Base-by-base conservation (phyloP, 2,113 vertebrate genomes). In the Natator depressus region DNA sequence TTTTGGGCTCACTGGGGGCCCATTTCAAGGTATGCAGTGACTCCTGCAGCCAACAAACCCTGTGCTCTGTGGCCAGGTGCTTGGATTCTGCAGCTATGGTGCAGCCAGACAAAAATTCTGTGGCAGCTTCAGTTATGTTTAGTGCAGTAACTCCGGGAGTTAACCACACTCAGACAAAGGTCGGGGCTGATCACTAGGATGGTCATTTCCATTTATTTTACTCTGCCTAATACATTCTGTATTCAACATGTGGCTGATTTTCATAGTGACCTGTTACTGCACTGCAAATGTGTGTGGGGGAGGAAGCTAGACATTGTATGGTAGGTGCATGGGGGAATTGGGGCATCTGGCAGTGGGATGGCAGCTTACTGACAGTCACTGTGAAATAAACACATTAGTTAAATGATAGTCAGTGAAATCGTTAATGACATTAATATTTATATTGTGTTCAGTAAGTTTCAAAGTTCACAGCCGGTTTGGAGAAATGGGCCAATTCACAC, bases 401-500 rank as follows among this genome's bases (percentile, higher is more conserved):
- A 8, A 0, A 0, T 27, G 50, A 35, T 54, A 88, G 82, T 29
- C 81, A 83, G 82, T 8, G 38, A 42, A 84, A 82, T 82, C 53
- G 72, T 1, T 20, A 38, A n/a, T 19, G 35, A 19, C 10, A n/a
- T 75, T 14, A 55, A 88, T 0, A 1, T 80, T 90, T 3, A 1
- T 42, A 10, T 2, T 0, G 20, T 20, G 25, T 82, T 49, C 78
- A 10, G n/a, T 35, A 24, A 79, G 50, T 92, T 92, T 82, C 22
- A 0, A 49, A 87, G 76, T 75, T 81, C 54, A 85, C 0, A 0
- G 10, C 69, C 31, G 12, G 1, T 25, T 49, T 20, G 65, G 75
- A 83, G 86, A 42, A 80, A 19, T 0, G 0, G 90, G 78, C 11
- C 5, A 1, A 82, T 55, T 75, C 49, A 0, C 54, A n/a, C 65